phyloP scores from a whole-genome alignment of 2,888 invertebrate species.

The Hartigia nigra region DNA sequence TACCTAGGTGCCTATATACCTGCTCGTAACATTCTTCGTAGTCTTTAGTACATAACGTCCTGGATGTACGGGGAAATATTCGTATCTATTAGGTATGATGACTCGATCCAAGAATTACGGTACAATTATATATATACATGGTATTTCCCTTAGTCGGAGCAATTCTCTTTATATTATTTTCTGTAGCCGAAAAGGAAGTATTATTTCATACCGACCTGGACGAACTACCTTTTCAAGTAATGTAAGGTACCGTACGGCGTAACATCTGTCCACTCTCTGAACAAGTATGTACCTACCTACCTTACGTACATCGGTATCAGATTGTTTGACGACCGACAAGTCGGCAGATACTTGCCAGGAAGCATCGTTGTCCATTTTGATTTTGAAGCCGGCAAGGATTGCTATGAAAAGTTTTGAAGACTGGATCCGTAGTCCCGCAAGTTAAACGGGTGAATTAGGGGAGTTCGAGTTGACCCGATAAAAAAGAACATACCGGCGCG shows the following conservation, averaged over 20 bases:
- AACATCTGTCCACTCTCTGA: not conserved
- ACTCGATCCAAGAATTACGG: not conserved
- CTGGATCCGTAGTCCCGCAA: not conserved
- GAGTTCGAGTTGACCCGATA: constrained; percentile 18
- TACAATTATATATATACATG: not conserved
- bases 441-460: constrained; percentile 28
- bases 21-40: not conserved
- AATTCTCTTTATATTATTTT: not conserved
- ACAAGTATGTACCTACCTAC: not conserved
- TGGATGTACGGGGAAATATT: not conserved
- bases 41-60: not conserved
- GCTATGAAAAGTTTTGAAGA: not conserved
- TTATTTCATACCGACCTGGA: not conserved
- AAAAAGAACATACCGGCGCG: constrained; percentile 35
- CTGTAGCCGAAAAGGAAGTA: not conserved
- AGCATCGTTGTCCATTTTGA: not conserved
- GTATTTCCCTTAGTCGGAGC: not conserved
- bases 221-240: not conserved
- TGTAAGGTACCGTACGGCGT: not conserved
- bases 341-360: not conserved
- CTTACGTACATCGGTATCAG: not conserved
- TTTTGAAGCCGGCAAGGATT: not conserved
- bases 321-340: not conserved
- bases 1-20: not conserved
- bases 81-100: not conserved